phyloP scores from a whole-genome alignment of 2,113 vertebrate species.

The Chionis minor region DNA sequence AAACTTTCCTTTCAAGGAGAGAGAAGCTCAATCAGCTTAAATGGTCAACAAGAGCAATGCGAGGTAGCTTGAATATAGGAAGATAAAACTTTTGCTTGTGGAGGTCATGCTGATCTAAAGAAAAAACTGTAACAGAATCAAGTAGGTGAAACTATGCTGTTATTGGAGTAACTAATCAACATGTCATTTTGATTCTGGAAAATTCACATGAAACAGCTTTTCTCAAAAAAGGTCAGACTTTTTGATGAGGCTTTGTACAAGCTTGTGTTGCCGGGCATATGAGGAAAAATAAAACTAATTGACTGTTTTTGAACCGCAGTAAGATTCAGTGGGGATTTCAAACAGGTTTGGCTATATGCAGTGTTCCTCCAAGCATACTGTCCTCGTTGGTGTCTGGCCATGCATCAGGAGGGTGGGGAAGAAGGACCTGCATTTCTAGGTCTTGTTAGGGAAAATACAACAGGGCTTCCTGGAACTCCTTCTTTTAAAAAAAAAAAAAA shows the following conservation, averaged over 20 bases:
- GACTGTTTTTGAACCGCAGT: background rate
- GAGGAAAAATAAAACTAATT: background rate
- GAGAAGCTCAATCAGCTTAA: background rate
- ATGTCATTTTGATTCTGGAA: background rate
- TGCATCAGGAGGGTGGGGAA: background rate
- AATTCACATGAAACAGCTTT: background rate
- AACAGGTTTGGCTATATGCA: background rate
- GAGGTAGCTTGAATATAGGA: background rate
- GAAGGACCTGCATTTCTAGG: background rate
- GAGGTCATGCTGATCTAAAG: background rate
- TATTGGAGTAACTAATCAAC: background rate
- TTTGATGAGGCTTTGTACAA: background rate
- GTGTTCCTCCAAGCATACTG: accelerated
- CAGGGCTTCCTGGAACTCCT: background rate
- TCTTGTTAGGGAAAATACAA: background rate
- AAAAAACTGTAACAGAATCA: background rate
- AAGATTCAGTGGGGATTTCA: background rate
- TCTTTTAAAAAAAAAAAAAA: background rate
- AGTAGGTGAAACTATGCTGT: background rate
- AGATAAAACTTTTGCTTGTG: too few species aligned
- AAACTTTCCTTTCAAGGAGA: background rate
- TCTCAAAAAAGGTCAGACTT: background rate
- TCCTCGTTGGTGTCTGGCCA: background rate
- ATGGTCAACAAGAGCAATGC: background rate
- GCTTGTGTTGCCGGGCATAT: background rate